These are phyloP conservation scores for Leptosomus discolor DNA, from an alignment of 2,113 vertebrate genomes.

Conservation along the genomic window DNA sequence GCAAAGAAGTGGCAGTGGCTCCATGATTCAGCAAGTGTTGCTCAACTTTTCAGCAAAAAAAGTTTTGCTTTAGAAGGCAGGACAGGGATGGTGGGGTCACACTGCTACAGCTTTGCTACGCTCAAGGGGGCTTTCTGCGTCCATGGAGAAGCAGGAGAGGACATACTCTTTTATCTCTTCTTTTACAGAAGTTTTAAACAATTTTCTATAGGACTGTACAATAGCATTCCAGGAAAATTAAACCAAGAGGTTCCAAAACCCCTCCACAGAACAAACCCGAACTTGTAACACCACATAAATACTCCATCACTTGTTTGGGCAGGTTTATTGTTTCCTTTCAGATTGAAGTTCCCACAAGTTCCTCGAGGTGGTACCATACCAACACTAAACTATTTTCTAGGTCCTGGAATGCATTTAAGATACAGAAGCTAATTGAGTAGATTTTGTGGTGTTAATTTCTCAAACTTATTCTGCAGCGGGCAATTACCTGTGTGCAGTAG, in stretches of 20 bases:
- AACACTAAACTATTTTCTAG: background rate
- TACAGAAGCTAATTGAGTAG: background rate
- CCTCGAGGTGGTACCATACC: slow-evolving; percentile 67
- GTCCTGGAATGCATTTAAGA: background rate
- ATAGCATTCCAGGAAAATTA: background rate
- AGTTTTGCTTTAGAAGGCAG: background rate
- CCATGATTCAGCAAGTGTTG: background rate
- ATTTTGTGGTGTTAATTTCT: background rate
- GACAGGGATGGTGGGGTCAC: background rate
- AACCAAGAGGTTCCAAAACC: background rate
- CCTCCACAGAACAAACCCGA: background rate
- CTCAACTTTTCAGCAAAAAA: background rate
- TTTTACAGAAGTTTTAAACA: background rate
- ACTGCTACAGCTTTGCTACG: background rate
- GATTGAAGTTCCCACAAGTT: slow-evolving; percentile 19
- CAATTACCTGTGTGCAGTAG: slow-evolving; percentile 93
- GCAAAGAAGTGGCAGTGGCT: background rate
- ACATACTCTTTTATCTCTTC: background rate
- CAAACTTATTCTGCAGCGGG: background rate
- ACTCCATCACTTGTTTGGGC: accelerated
- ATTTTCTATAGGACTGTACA: background rate
- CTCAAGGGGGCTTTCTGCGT: background rate
- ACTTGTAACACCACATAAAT: background rate
- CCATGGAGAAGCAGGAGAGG: background rate
- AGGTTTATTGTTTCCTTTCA: background rate